phyloP scores from a whole-genome alignment of 2,888 invertebrate genomes.

The Ormyrus rosae region DNA sequence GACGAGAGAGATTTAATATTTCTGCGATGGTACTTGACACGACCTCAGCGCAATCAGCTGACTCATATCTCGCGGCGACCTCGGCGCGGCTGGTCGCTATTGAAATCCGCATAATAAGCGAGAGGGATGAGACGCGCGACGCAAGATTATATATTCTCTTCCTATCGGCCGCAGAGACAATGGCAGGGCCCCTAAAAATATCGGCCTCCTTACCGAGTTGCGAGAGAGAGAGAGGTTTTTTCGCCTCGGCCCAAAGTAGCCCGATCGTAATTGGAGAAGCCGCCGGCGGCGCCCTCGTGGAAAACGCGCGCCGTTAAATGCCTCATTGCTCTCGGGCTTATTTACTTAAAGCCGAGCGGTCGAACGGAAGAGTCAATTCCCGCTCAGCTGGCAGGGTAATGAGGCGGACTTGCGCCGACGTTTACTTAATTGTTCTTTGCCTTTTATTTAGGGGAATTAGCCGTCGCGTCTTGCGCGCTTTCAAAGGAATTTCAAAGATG shows the following conservation, averaged over 20 bases:
- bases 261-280: background rate
- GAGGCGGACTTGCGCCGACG: background rate
- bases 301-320: background rate
- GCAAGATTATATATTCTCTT: background rate
- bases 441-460: constrained; percentile 21
- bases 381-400: background rate
- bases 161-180: background rate
- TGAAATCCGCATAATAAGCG: constrained; percentile 7
- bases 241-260: background rate
- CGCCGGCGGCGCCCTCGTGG: background rate
- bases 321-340: background rate
- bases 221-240: background rate
- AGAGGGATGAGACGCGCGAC: background rate
- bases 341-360: background rate
- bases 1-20: background rate
- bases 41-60: constrained; percentile 44
- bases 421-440: constrained; percentile 29
- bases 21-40: constrained; percentile 15
- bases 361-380: constrained; percentile 37
- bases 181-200: constrained; percentile 23
- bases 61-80: constrained; percentile 42
- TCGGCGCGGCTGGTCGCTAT: background rate
- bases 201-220: background rate
- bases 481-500: no score
- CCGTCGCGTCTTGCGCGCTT: background rate